Evolutionary conservation across 2,888 invertebrate species (phyloP).

Genomic region (Phaonia tiefii): DNA sequence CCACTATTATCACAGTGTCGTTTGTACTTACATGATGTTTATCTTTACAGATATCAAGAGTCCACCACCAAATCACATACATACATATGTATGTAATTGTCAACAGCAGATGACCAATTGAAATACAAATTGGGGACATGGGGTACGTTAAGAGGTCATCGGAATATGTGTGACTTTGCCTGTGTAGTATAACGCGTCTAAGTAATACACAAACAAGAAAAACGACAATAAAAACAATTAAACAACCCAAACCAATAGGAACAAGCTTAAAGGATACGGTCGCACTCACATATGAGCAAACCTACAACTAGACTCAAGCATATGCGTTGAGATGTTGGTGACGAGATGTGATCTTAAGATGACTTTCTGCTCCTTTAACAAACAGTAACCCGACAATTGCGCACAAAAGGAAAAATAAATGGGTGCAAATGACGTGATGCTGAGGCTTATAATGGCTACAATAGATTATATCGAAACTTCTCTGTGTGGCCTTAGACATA

Average conservation of each 20-base stretch:
- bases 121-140: not conserved
- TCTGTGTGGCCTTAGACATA: too few relatives aligned
- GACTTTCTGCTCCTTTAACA: slow-evolving; percentile 57
- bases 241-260: slow-evolving; percentile 50
- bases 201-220: slow-evolving; percentile 39
- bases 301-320: not conserved
- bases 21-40: slow-evolving; percentile 45
- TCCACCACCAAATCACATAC: slow-evolving; percentile 19
- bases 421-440: too few relatives aligned
- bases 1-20: slow-evolving; percentile 11
- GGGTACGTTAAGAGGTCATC: slow-evolving; percentile 44
- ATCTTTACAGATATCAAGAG: slow-evolving; percentile 35
- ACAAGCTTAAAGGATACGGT: slow-evolving; percentile 38
- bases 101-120: not conserved
- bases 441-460: too few relatives aligned
- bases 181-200: slow-evolving; percentile 45
- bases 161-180: not conserved
- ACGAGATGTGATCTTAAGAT: slow-evolving; percentile 53
- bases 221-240: slow-evolving; percentile 26
- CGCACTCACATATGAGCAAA: not conserved
- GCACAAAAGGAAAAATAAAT: too few relatives aligned
- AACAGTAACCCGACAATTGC: too few relatives aligned
- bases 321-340: slow-evolving; percentile 36
- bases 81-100: slow-evolving; percentile 25
- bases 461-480: too few relatives aligned